Conservation (phyloP, 2,888 invertebrate genomes). For the Folsomia manolachei region DNA sequence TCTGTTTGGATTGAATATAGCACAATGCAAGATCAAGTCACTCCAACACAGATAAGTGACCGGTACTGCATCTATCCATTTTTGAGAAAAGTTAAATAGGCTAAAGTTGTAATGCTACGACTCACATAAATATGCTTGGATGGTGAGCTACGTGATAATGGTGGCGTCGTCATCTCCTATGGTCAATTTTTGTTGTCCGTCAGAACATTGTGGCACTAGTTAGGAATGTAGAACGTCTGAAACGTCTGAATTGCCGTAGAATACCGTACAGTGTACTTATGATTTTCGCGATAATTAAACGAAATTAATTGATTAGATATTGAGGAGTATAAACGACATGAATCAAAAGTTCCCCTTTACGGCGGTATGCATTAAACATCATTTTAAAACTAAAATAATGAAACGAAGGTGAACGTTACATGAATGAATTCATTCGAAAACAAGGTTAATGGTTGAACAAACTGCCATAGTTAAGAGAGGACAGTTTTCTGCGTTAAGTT, state of each 20-base stretch:
- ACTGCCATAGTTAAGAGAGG: too few species aligned
- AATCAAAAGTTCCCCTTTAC: too few species aligned
- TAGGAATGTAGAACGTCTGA: not conserved
- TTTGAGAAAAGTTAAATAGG: not conserved
- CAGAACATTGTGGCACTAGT: not conserved
- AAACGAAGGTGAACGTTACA: constrained; percentile 23
- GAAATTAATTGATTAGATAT: too few species aligned
- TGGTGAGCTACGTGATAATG: not conserved
- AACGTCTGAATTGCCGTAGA: not conserved
- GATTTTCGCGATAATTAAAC: too few species aligned
- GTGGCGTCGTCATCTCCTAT: not conserved
- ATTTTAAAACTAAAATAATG: not conserved
- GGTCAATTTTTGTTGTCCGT: not conserved
- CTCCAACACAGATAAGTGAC: too few species aligned
- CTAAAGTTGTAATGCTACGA: not conserved
- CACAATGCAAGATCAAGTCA: not conserved
- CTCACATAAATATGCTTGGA: too few species aligned
- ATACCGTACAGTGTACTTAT: not conserved
- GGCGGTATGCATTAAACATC: too few species aligned
- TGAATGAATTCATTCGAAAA: constrained; percentile 13
- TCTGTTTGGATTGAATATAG: not conserved
- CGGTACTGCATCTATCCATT: not conserved
- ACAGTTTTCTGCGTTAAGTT: too few species aligned
- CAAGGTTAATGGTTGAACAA: constrained; percentile 29
- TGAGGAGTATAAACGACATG: too few species aligned